Evolutionary conservation across 2,113 vertebrate genomes (phyloP).

Genomic region (Hyaena hyaena): DNA sequence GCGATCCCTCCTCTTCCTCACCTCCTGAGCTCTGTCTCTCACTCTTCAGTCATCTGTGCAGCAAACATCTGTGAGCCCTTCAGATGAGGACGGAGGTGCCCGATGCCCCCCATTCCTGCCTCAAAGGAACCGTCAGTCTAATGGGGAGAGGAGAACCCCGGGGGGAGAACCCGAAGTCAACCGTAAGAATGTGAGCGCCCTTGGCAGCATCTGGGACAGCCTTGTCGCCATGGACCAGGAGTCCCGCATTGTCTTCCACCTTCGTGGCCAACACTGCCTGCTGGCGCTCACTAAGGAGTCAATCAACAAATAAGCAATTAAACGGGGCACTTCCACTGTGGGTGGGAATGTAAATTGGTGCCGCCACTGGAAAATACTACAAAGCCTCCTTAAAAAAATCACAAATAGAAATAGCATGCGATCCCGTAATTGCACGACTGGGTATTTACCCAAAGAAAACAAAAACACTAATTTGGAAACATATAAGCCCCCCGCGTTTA

Average conservation of each 20-base stretch:
- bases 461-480: not conserved
- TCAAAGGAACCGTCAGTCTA: not conserved
- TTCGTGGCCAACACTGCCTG: not conserved
- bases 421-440: not conserved
- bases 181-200: not conserved
- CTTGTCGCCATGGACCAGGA: accelerated
- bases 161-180: not conserved
- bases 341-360: not conserved
- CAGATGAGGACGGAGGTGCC: not conserved
- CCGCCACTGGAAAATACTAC: not conserved
- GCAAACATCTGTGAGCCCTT: not conserved
- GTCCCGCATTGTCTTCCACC: accelerated
- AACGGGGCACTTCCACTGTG: not conserved
- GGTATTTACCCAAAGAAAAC: not conserved
- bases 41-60: not conserved
- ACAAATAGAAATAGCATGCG: not conserved
- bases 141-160: not conserved
- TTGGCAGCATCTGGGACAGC: accelerated
- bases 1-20: not conserved
- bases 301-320: no score
- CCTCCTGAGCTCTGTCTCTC: not conserved
- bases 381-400: not conserved
- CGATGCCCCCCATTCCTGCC: not conserved
- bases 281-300: accelerated
- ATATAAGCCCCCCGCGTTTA: not conserved